These are phyloP conservation scores for Enteromius viviparus DNA, from an alignment of 2,797 vertebrate species.

Conservation along the genomic window DNA sequence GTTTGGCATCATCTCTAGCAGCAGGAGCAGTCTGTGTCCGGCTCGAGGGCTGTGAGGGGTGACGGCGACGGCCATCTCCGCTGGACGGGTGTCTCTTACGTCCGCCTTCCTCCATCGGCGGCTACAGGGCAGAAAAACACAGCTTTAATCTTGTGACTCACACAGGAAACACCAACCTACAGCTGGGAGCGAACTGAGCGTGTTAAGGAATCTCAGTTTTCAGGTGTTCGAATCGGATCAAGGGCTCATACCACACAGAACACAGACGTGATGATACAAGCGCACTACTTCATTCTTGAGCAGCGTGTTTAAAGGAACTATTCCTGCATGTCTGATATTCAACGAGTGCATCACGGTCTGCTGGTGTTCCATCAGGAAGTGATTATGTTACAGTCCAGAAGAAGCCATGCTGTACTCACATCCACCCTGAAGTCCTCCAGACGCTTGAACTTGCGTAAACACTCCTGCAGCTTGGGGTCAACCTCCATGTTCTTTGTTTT, in stretches of 20 bases:
- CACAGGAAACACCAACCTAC: background rate
- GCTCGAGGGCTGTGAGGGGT: slow-evolving; percentile 87
- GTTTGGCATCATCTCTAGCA: slow-evolving; percentile 86
- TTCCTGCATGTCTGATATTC: too few relatives aligned
- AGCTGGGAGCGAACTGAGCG: too few relatives aligned
- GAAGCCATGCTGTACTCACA: slow-evolving; percentile 76
- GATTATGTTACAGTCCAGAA: too few relatives aligned
- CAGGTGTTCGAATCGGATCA: too few relatives aligned
- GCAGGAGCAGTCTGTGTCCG: slow-evolving; percentile 72
- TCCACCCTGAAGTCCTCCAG: slow-evolving; percentile 98
- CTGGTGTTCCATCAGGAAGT: too few relatives aligned
- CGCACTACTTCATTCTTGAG: too few relatives aligned
- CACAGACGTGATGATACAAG: too few relatives aligned
- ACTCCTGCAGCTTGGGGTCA: slow-evolving; percentile 91
- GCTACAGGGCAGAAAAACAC: slow-evolving; percentile 74
- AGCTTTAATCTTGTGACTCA: background rate
- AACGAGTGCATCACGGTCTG: too few relatives aligned
- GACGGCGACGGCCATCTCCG: slow-evolving; percentile 88
- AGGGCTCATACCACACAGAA: too few relatives aligned
- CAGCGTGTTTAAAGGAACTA: too few relatives aligned
- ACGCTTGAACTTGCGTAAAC: slow-evolving; percentile 93
- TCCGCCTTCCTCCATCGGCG: slow-evolving; percentile 93
- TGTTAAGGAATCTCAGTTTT: too few relatives aligned
- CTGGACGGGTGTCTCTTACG: slow-evolving; percentile 86
- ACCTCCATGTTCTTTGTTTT: slow-evolving; percentile 97